phyloP scores from a whole-genome alignment of 2,113 vertebrate species.

The Ammodytes marinus region DNA sequence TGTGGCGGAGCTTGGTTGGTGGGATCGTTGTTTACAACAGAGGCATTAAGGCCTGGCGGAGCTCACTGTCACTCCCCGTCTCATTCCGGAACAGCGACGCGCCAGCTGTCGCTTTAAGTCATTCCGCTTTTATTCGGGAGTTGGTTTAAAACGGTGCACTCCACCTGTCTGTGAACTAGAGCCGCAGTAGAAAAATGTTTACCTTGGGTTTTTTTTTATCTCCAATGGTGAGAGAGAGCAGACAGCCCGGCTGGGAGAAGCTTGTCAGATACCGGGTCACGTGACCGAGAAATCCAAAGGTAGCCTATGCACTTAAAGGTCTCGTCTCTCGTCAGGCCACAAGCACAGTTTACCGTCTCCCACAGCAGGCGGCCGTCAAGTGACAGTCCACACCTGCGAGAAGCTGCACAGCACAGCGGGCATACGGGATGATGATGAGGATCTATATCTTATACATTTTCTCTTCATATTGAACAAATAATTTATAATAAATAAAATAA shows the following conservation, averaged over 20 bases:
- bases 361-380: neutral
- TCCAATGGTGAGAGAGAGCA: constrained; percentile 45
- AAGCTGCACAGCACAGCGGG: constrained; percentile 29
- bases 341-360: constrained; percentile 60
- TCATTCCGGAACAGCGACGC: constrained; percentile 29
- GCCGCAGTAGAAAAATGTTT: constrained; percentile 58
- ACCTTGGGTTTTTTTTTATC: constrained; percentile 68
- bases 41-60: constrained; percentile 40
- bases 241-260: constrained; percentile 53
- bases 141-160: neutral
- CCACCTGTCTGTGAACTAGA: constrained; percentile 3
- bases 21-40: constrained; percentile 8
- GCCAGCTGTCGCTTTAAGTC: constrained; percentile 33
- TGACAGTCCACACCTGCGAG: constrained; percentile 51
- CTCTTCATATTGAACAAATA: too few relatives aligned
- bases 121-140: constrained; percentile 5
- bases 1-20: constrained; percentile 1
- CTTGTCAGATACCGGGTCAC: constrained; percentile 64
- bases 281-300: constrained; percentile 76
- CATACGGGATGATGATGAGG: constrained; percentile 16
- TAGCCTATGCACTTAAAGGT: constrained; percentile 78
- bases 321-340: constrained; percentile 74
- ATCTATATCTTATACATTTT: too few relatives aligned
- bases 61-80: constrained; percentile 19
- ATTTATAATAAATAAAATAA: too few relatives aligned